These are phyloP conservation scores for Asbolus verrucosus DNA, from an alignment of 1,140 invertebrate genomes.

Conservation along the genomic window DNA sequence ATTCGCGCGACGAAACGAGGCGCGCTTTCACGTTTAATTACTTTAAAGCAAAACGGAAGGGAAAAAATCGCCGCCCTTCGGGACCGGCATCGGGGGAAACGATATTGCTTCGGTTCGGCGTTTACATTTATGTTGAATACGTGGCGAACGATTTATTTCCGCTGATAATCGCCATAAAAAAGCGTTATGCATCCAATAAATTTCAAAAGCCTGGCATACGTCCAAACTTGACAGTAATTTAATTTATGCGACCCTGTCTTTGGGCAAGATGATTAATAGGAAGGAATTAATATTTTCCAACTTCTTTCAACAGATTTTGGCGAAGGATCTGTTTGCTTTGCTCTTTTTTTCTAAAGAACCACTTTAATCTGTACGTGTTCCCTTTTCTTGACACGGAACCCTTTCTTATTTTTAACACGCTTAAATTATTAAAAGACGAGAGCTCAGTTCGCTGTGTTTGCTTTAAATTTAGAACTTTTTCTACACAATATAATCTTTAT, in stretches of 20 bases:
- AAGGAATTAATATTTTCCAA: constrained; percentile 22
- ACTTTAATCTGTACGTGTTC: too few relatives aligned
- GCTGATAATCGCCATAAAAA: constrained; percentile 37
- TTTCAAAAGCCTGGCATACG: constrained; percentile 31
- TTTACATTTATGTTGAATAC: constrained; percentile 27
- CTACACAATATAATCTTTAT: constrained; percentile 12
- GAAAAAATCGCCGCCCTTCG: constrained; percentile 9
- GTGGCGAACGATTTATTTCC: constrained; percentile 25
- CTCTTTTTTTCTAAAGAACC: not conserved
- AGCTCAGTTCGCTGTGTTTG: too few relatives aligned
- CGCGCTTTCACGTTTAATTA: constrained; percentile 9
- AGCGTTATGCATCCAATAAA: constrained; percentile 37
- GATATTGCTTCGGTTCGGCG: not conserved
- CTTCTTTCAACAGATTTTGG: constrained; percentile 2
- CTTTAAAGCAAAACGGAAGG: constrained; percentile 4
- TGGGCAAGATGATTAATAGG: constrained; percentile 17
- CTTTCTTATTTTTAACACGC: too few relatives aligned
- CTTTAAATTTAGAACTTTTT: constrained; percentile 1
- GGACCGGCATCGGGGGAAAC: not conserved
- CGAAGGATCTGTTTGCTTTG: not conserved
- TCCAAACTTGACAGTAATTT: constrained; percentile 34
- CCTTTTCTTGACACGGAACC: too few relatives aligned
- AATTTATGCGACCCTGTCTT: constrained; percentile 36
- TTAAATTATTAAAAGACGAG: too few relatives aligned
- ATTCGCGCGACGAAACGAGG: constrained; percentile 18